Conservation (phyloP, 2,888 invertebrate species). For the Geotrupes spiniger region DNA sequence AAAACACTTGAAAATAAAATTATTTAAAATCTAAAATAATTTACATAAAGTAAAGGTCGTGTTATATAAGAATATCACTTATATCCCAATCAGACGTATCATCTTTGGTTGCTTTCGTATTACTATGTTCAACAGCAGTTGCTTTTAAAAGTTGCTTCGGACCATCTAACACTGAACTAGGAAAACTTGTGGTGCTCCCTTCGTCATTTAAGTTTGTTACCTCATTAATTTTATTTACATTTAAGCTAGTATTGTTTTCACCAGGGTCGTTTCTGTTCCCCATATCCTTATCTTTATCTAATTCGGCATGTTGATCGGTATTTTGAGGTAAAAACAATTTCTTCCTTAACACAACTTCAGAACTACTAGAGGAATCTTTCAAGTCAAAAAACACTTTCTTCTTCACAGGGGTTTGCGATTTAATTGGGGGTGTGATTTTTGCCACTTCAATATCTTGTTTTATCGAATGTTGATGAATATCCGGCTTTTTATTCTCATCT, state of each 20-base stretch:
- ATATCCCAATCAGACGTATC: conserved; percentile 35
- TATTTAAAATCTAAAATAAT: too few species aligned
- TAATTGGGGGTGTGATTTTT: not conserved
- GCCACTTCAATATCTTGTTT: too few species aligned
- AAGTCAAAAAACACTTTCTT: conserved; percentile 37
- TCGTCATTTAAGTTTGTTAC: not conserved
- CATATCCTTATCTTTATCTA: too few species aligned
- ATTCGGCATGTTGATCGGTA: too few species aligned
- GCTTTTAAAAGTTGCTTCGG: conserved; percentile 8
- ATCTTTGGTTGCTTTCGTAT: conserved; percentile 13
- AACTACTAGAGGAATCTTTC: conserved; percentile 19
- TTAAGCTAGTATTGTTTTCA: not conserved
- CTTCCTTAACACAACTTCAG: conserved; percentile 3
- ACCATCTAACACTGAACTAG: conserved; percentile 30
- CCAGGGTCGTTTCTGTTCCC: too few species aligned
- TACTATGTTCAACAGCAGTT: not conserved
- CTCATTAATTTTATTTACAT: conserved; percentile 1
- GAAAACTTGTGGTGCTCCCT: conserved; percentile 21
- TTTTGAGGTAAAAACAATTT: too few species aligned
- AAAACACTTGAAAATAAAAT: too few species aligned
- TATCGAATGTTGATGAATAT: not conserved
- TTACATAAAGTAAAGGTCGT: too few species aligned
- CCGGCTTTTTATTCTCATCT: not conserved
- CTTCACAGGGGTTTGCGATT: conserved; percentile 19
- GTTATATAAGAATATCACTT: conserved; percentile 27